phyloP scores from a whole-genome alignment of 2,888 invertebrate species.

The Zaprionus bogoriensis region DNA sequence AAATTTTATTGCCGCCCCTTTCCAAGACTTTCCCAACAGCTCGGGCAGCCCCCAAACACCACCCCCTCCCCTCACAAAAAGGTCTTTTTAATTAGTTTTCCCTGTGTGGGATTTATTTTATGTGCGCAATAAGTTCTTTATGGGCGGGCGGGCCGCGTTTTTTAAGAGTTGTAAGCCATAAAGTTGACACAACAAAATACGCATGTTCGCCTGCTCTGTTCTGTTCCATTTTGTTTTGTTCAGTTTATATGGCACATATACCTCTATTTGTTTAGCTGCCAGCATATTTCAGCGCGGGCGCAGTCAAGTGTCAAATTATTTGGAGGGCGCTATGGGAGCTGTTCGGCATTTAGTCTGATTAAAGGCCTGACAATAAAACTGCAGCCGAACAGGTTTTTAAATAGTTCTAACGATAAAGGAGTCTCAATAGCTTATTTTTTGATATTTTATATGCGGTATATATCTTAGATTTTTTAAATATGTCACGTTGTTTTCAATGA shows the following conservation, averaged over 20 bases:
- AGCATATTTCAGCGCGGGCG: slow-evolving; percentile 27
- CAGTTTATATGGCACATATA: slow-evolving; percentile 2
- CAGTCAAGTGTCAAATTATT: slow-evolving; percentile 77
- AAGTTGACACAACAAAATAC: slow-evolving; percentile 67
- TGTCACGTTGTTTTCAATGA: no score
- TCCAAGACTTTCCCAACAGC: background rate
- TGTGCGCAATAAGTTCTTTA: slow-evolving; percentile 60
- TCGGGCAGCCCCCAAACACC: background rate
- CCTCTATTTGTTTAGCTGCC: slow-evolving; percentile 23
- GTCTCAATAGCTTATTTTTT: background rate
- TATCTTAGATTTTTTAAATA: no score
- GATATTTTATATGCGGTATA: no score
- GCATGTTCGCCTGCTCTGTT: slow-evolving; percentile 20
- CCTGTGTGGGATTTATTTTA: slow-evolving; percentile 69
- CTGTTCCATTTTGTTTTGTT: slow-evolving; percentile 1
- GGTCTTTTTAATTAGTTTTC: slow-evolving; percentile 77
- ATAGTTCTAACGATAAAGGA: background rate
- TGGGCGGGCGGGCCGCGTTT: slow-evolving; percentile 20
- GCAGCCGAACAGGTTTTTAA: background rate
- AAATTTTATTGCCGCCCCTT: slow-evolving; percentile 73
- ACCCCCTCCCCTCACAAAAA: slow-evolving; percentile 26
- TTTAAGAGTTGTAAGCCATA: slow-evolving; percentile 75
- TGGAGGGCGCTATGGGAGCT: slow-evolving; percentile 67
- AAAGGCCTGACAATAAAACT: slow-evolving; percentile 14
- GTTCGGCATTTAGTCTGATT: slow-evolving; percentile 58